Conservation (phyloP, 2,888 invertebrate genomes). For the Pachydiplax longipennis region DNA sequence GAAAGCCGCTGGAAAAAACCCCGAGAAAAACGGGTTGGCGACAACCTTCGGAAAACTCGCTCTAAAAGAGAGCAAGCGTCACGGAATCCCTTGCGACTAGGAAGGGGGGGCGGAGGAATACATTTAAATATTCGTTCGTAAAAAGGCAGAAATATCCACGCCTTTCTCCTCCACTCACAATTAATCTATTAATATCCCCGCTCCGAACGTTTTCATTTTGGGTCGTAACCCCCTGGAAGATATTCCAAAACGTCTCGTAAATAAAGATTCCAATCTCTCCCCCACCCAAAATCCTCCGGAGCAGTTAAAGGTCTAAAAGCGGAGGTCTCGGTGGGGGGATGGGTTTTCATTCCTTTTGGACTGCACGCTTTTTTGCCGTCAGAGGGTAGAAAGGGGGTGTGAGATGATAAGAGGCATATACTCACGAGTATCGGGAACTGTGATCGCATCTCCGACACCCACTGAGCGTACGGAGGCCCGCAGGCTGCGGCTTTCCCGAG, state of each 20-base stretch:
- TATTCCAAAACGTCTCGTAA: neutral
- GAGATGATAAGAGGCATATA: neutral
- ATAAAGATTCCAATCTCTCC: neutral
- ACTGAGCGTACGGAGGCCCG: constrained; percentile 64
- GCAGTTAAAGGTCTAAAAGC: neutral
- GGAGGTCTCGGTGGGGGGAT: neutral
- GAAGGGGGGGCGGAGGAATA: neutral
- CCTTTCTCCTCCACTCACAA: neutral
- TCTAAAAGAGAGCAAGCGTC: neutral
- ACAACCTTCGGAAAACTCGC: neutral
- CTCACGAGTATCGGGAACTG: constrained; percentile 58
- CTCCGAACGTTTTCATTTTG: neutral
- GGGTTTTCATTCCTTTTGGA: neutral
- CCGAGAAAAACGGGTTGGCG: neutral
- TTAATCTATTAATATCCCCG: neutral
- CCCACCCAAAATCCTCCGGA: neutral
- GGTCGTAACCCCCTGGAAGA: too few relatives aligned
- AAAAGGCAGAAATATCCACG: too few relatives aligned
- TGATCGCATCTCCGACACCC: constrained; percentile 59
- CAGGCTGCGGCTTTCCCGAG: constrained; percentile 62
- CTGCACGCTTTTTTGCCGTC: neutral
- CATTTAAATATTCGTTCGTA: too few relatives aligned
- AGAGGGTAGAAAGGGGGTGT: neutral
- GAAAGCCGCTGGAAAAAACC: neutral
- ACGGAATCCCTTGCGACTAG: neutral